A percentile compares a stretch with the other conserved stretches of the same genome.
phyloP scores from a whole-genome alignment of 2,888 invertebrate genomes.

The Ditylenchus weischeri region DNA sequence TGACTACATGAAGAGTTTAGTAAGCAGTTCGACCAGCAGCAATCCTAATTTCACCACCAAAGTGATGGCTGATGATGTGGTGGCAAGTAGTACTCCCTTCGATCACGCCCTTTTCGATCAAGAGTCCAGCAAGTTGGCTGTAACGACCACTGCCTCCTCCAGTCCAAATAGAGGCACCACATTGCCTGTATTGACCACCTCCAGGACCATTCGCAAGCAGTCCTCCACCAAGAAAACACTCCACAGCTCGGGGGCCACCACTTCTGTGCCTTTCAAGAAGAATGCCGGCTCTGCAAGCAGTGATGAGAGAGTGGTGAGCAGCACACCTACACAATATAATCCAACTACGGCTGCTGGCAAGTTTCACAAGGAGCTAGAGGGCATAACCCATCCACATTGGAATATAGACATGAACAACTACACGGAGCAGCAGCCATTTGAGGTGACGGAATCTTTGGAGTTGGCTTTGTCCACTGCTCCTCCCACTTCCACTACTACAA shows the following conservation, averaged over 20 bases:
- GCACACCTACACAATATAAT: neutral
- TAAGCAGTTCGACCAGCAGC: too few species aligned
- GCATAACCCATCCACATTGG: neutral
- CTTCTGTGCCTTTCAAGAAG: neutral
- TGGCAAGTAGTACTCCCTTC: neutral
- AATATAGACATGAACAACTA: conserved; percentile 7
- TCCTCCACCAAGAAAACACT: neutral
- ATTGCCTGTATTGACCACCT: neutral
- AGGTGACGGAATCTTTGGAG: conserved; percentile 21
- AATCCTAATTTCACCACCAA: neutral
- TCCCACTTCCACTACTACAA: neutral
- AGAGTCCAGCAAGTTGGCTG: neutral
- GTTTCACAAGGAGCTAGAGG: neutral
- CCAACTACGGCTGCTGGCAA: conserved; percentile 5
- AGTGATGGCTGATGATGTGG: too few species aligned
- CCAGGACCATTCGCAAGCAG: neutral
- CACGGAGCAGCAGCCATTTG: conserved; percentile 13
- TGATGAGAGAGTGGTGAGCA: neutral
- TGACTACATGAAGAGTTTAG: too few species aligned
- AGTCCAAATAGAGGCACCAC: neutral
- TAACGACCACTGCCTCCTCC: neutral
- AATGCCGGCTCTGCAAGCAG: neutral
- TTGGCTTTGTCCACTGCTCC: conserved; percentile 17
- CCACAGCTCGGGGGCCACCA: neutral
- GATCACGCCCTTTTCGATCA: neutral